These are phyloP conservation scores for Cryptosula pallasiana DNA, from an alignment of 2,888 invertebrate species.

Conservation along the genomic window DNA sequence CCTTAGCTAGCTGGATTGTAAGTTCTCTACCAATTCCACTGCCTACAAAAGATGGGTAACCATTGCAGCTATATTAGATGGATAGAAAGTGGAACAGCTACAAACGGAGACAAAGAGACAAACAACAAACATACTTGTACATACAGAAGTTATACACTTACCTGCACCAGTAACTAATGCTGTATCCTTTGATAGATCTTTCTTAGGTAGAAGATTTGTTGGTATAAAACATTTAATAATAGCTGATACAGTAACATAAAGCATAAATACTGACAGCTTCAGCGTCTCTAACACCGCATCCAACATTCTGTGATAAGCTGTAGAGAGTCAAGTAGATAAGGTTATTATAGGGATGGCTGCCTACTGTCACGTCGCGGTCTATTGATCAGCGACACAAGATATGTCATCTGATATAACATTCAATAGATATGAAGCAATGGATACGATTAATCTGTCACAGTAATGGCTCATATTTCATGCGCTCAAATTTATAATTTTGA, in stretches of 20 bases:
- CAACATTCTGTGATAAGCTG: neutral
- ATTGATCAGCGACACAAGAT: too few species aligned
- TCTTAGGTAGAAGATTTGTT: slow-evolving; percentile 28
- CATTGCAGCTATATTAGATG: neutral
- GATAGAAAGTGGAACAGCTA: neutral
- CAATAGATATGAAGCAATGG: too few species aligned
- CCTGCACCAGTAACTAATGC: slow-evolving; percentile 42
- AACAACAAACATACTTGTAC: too few species aligned
- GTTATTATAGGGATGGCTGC: neutral
- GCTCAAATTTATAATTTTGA: too few species aligned
- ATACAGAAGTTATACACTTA: too few species aligned
- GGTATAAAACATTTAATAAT: slow-evolving; percentile 15
- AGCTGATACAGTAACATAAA: neutral
- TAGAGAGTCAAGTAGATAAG: neutral
- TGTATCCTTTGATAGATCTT: slow-evolving; percentile 36
- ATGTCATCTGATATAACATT: too few species aligned
- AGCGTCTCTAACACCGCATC: slow-evolving; percentile 9
- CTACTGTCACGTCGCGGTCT: neutral
- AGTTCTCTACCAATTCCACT: slow-evolving; percentile 51
- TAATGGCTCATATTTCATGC: too few species aligned
- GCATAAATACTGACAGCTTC: neutral
- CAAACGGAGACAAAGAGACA: neutral
- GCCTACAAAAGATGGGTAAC: slow-evolving; percentile 36
- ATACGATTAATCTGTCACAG: too few species aligned
- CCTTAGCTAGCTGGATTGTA: slow-evolving; percentile 43